These are phyloP conservation scores for Sinodicranocentrus sp. DNA, from an alignment of 2,888 invertebrate species.

Conservation along the genomic window DNA sequence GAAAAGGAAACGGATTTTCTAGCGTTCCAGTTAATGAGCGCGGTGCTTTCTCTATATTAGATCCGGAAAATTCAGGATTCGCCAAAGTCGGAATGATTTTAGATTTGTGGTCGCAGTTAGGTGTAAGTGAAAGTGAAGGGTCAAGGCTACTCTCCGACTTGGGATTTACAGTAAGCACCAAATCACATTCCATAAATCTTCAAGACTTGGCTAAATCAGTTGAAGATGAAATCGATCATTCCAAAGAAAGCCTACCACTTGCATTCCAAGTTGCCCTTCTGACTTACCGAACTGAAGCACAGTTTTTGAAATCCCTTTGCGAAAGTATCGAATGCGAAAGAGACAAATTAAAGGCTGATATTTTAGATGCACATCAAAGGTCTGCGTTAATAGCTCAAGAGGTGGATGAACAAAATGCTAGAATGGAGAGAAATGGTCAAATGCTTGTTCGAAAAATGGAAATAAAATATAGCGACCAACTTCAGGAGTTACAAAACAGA, in stretches of 20 bases:
- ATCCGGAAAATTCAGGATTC: slow-evolving; percentile 71
- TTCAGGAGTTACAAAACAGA: slow-evolving; percentile 85
- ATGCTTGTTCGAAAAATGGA: slow-evolving; percentile 84
- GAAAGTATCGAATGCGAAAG: slow-evolving; percentile 87
- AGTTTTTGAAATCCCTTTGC: slow-evolving; percentile 80
- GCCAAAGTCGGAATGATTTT: slow-evolving; percentile 68
- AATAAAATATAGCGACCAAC: slow-evolving; percentile 86
- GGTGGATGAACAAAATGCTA: slow-evolving; percentile 92
- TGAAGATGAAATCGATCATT: slow-evolving; percentile 75
- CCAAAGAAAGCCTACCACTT: slow-evolving; percentile 79
- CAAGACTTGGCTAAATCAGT: slow-evolving; percentile 73
- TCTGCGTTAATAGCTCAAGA: slow-evolving; percentile 91
- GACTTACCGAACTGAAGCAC: slow-evolving; percentile 85
- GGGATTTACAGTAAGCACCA: slow-evolving; percentile 67
- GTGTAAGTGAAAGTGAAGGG: slow-evolving; percentile 60
- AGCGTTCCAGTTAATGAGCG: slow-evolving; percentile 64
- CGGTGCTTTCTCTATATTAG: slow-evolving; percentile 71
- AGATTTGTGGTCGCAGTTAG: slow-evolving; percentile 71
- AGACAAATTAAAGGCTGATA: slow-evolving; percentile 88
- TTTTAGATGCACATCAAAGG: slow-evolving; percentile 89
- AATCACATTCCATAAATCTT: slow-evolving; percentile 67
- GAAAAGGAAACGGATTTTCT: slow-evolving; percentile 55
- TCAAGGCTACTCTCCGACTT: slow-evolving; percentile 61
- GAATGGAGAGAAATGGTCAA: slow-evolving; percentile 88
- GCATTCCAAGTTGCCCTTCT: slow-evolving; percentile 84